Percentiles rank a stretch among this genome's conserved stretches.
Conservation (phyloP, 2,888 invertebrate species). For the Bhutanitis thaidina region DNA sequence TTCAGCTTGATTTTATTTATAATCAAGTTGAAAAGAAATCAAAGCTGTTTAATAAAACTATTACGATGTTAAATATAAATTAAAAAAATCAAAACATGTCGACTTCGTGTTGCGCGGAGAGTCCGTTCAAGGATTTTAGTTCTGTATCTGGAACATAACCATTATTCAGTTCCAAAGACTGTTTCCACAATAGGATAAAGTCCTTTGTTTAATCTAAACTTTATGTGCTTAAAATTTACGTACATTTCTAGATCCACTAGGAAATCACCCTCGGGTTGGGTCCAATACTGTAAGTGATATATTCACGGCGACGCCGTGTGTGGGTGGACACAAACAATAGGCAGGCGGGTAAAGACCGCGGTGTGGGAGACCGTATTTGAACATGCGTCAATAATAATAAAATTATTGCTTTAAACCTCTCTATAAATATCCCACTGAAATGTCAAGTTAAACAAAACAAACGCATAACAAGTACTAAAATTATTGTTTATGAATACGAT, state of each 20-base stretch:
- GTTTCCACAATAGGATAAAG: neutral
- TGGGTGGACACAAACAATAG: constrained; percentile 22
- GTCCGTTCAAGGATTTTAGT: neutral
- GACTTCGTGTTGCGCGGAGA: too few relatives aligned
- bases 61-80: too few relatives aligned
- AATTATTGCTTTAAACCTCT: constrained; percentile 20
- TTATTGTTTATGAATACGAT: constrained; percentile 13
- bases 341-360: constrained; percentile 20
- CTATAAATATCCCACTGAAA: constrained; percentile 20
- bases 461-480: constrained; percentile 9
- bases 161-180: neutral
- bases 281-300: constrained; percentile 21
- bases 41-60: too few relatives aligned
- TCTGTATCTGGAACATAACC: neutral
- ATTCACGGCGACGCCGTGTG: constrained; percentile 16
- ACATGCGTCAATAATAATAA: constrained; percentile 21
- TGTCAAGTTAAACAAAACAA: constrained; percentile 20
- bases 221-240: constrained; percentile 12
- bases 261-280: constrained; percentile 18
- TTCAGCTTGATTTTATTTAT: too few relatives aligned
- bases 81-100: too few relatives aligned
- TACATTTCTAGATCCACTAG: constrained; percentile 16
- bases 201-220: constrained; percentile 14
- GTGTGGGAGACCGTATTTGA: constrained; percentile 22
- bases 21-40: too few relatives aligned